Evolutionary conservation across 2,888 invertebrate species (phyloP).

Genomic region (Tigriopus californicus): DNA sequence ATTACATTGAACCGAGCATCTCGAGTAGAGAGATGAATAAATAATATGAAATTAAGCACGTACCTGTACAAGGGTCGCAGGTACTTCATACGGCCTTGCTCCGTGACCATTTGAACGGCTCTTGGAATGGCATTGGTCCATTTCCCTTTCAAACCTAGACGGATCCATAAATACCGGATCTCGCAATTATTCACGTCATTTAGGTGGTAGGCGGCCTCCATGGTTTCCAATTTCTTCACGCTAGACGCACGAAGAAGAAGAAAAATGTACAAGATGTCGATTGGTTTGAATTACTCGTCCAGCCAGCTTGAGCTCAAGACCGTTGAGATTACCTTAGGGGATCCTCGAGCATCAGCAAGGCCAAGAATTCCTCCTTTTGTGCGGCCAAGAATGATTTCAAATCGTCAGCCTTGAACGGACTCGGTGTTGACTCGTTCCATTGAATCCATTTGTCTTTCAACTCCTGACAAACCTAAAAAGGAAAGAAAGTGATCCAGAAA

Average conservation of each 20-base stretch:
- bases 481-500: neutral
- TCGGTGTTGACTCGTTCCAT: slow-evolving; percentile 20
- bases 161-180: slow-evolving; percentile 34
- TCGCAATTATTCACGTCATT: slow-evolving; percentile 51
- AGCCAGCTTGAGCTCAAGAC: too few relatives aligned
- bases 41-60: too few relatives aligned
- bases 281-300: too few relatives aligned
- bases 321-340: slow-evolving; percentile 30
- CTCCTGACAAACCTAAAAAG: neutral
- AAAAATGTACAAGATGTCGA: too few relatives aligned
- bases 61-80: slow-evolving; percentile 64
- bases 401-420: slow-evolving; percentile 35
- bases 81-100: slow-evolving; percentile 78
- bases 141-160: slow-evolving; percentile 31
- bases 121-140: slow-evolving; percentile 45
- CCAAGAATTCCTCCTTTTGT: slow-evolving; percentile 48
- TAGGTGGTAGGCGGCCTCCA: slow-evolving; percentile 46
- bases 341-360: slow-evolving; percentile 39
- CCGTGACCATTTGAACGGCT: slow-evolving; percentile 56
- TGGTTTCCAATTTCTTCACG: slow-evolving; percentile 36
- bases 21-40: too few relatives aligned
- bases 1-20: too few relatives aligned
- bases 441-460: slow-evolving; percentile 5
- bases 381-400: slow-evolving; percentile 38
- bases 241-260: too few relatives aligned